Conservation (phyloP, 2,888 invertebrate species). For the Cynaeus angustus region DNA sequence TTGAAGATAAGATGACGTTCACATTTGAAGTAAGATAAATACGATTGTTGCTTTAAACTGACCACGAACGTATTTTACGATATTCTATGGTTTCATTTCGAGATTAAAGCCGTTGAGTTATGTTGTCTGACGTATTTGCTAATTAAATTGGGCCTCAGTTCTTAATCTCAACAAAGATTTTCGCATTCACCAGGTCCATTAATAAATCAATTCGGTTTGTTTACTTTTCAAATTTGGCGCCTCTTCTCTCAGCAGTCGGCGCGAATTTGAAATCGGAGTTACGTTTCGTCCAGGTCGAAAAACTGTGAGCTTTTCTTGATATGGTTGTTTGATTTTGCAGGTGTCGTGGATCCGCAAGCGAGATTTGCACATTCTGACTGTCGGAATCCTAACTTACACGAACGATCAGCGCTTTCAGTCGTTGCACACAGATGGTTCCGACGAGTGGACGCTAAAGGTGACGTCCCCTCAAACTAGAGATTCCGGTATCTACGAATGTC, state of each 20-base stretch:
- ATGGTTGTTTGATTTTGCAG: constrained; percentile 70
- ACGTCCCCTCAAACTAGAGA: constrained; percentile 81
- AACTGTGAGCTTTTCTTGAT: constrained; percentile 5
- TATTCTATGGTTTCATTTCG: no score
- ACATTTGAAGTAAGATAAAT: background rate
- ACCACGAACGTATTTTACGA: no score
- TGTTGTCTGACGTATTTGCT: no score
- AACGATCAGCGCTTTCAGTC: constrained; percentile 84
- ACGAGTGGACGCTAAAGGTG: constrained; percentile 83
- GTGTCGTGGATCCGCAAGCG: constrained; percentile 91
- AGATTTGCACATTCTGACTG: constrained; percentile 85
- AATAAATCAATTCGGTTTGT: no score
- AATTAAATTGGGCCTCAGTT: no score
- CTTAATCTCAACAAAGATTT: no score
- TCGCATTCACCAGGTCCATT: no score
- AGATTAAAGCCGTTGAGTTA: no score
- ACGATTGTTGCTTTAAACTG: background rate
- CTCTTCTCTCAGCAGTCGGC: no score
- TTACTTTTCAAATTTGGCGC: no score
- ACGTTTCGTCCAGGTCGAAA: no score
- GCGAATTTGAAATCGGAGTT: no score
- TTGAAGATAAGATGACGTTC: background rate
- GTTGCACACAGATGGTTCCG: constrained; percentile 81
- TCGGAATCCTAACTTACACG: constrained; percentile 82
- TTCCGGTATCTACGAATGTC: constrained; percentile 83